phyloP scores from a whole-genome alignment of 1,140 invertebrate species.

The Aporrectodea caliginosa region DNA sequence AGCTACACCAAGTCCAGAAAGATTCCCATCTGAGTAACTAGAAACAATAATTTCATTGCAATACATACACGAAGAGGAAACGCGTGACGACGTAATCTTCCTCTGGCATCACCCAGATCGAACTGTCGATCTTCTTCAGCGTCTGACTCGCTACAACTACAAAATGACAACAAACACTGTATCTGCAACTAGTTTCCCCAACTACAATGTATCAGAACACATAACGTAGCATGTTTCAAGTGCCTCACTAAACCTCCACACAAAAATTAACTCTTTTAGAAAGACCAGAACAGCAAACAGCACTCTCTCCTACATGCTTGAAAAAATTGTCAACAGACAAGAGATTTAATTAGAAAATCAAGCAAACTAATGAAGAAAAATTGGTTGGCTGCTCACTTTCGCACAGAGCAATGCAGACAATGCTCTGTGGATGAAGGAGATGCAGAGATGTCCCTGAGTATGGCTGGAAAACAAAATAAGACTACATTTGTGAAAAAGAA shows the following conservation, averaged over 20 bases:
- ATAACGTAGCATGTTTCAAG: no score
- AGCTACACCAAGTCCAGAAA: no score
- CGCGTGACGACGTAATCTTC: conserved; percentile 45
- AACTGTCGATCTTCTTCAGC: conserved; percentile 38
- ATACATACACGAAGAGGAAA: conserved; percentile 49
- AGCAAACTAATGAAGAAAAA: no score
- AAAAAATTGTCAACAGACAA: no score
- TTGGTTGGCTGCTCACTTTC: conserved; percentile 36
- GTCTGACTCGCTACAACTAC: conserved; percentile 40
- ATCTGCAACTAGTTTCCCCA: not conserved
- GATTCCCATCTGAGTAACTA: no score
- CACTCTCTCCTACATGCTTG: not conserved
- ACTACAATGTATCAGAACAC: not conserved
- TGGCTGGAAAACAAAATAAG: not conserved
- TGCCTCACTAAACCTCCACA: not conserved
- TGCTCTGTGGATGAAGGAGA: conserved; percentile 36
- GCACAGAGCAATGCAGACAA: conserved; percentile 43
- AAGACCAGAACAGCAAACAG: not conserved
- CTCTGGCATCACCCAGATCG: conserved; percentile 42
- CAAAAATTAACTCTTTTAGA: not conserved
- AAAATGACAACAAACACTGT: conserved; percentile 11
- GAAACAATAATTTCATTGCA: no score
- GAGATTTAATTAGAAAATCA: no score
- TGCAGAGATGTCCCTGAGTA: conserved; percentile 1
- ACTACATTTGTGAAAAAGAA: not conserved